Percentiles rank a stretch among this genome's conserved stretches.
Conservation (phyloP, 2,888 invertebrate genomes). For the Apeira syringaria region DNA sequence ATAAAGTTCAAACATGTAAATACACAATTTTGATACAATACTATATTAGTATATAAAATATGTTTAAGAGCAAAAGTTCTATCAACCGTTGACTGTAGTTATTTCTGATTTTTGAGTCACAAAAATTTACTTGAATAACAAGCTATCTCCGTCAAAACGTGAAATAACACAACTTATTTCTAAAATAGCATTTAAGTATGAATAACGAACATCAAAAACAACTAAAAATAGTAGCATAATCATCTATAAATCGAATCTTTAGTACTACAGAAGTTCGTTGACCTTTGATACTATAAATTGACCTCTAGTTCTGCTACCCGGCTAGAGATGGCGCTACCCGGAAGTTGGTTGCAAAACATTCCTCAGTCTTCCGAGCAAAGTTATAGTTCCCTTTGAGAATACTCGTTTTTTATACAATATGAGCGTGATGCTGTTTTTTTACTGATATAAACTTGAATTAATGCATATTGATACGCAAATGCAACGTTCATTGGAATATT, state of each 20-base stretch:
- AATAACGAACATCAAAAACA: constrained; percentile 31
- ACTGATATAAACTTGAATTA: too few species aligned
- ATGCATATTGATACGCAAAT: too few species aligned
- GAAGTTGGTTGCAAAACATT: constrained; percentile 25
- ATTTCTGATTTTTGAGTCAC: too few species aligned
- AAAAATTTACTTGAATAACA: too few species aligned
- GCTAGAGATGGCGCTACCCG: constrained; percentile 50
- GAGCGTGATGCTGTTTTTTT: too few species aligned
- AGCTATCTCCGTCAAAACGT: background rate
- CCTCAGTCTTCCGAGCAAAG: background rate
- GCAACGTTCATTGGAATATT: too few species aligned
- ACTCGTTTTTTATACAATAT: too few species aligned
- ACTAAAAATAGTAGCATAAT: constrained; percentile 41
- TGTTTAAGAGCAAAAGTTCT: too few species aligned
- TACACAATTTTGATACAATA: too few species aligned
- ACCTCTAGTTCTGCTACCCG: constrained; percentile 44
- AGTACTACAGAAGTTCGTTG: constrained; percentile 42
- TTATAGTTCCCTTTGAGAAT: background rate
- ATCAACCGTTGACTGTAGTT: too few species aligned
- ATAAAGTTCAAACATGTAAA: too few species aligned
- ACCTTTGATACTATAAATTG: constrained; percentile 37
- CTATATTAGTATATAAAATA: too few species aligned
- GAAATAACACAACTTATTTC: constrained; percentile 12
- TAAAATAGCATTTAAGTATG: constrained; percentile 25
- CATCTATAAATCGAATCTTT: constrained; percentile 33